A percentile compares a stretch with the other conserved stretches of the same genome.
phyloP scores from a whole-genome alignment of 2,113 vertebrate species.

The Myanophis thanlyinensis region DNA sequence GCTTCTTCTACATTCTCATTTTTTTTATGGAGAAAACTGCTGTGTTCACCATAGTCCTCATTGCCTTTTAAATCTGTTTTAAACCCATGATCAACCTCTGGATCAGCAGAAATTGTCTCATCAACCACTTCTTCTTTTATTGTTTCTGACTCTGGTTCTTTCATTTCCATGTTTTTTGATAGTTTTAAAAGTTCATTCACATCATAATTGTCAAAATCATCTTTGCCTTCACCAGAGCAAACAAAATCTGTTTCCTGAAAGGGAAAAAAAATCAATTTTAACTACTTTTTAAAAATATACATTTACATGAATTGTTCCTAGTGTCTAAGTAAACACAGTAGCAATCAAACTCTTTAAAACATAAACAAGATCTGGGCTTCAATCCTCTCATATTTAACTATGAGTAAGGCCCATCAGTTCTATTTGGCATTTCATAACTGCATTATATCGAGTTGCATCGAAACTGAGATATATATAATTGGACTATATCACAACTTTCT shows the following conservation, averaged over 20 bases:
- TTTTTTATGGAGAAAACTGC: slow-evolving; percentile 34
- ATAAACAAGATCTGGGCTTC: neutral
- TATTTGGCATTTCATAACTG: neutral
- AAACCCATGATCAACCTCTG: slow-evolving; percentile 13
- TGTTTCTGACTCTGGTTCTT: slow-evolving; percentile 8
- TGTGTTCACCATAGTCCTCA: slow-evolving; percentile 5
- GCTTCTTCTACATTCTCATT: slow-evolving; percentile 35
- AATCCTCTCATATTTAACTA: neutral
- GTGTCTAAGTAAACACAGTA: neutral
- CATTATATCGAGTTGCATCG: neutral
- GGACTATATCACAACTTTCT: neutral
- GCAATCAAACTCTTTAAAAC: neutral
- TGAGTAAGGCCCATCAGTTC: neutral
- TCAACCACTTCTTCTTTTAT: slow-evolving; percentile 29
- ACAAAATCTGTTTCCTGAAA: slow-evolving; percentile 95
- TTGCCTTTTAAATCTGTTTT: neutral
- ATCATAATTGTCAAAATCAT: slow-evolving; percentile 88
- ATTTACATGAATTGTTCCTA: neutral
- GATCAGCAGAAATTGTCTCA: slow-evolving; percentile 2
- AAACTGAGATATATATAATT: neutral
- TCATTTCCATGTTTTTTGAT: slow-evolving; percentile 37
- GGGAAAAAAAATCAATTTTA: slow-evolving; percentile 36
- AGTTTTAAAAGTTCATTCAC: slow-evolving; percentile 78
- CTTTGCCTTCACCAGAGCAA: slow-evolving; percentile 87
- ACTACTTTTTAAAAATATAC: neutral